Percentiles rank a stretch among this genome's conserved stretches.
These are phyloP conservation scores for Phragmatobia fuliginosa DNA, from an alignment of 2,888 invertebrate genomes.

Conservation along the genomic window DNA sequence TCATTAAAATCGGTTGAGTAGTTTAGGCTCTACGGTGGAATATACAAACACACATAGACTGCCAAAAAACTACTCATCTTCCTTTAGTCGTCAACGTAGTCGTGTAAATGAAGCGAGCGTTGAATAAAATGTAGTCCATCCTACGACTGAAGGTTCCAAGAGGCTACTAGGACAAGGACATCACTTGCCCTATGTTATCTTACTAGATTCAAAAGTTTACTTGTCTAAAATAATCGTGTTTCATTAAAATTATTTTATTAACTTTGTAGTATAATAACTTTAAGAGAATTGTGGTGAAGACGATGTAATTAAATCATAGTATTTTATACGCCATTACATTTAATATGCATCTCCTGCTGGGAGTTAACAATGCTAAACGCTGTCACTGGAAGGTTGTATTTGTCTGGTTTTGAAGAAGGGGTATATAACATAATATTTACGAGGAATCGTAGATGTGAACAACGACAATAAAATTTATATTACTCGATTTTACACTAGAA, in stretches of 20 bases:
- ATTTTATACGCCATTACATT: conserved; percentile 11
- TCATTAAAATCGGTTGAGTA: too few species aligned
- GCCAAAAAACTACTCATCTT: too few species aligned
- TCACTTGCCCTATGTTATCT: background rate
- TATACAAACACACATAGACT: too few species aligned
- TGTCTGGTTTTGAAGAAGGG: background rate
- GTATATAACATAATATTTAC: conserved; percentile 12
- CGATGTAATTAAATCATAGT: conserved; percentile 15
- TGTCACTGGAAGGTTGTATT: background rate
- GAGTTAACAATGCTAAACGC: conserved; percentile 15
- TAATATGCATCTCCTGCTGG: conserved; percentile 9
- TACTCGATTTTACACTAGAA: background rate
- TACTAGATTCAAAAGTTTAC: background rate
- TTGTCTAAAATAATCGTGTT: background rate
- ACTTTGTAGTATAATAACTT: background rate
- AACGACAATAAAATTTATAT: conserved; percentile 13
- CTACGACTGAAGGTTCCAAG: background rate
- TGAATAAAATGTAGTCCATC: background rate
- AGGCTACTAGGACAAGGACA: background rate
- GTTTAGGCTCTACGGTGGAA: too few species aligned
- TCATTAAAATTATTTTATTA: conserved; percentile 7
- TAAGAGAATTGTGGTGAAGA: conserved; percentile 5
- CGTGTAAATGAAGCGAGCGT: background rate
- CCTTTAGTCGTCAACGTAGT: too few species aligned
- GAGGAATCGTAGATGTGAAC: conserved; percentile 7